A percentile compares a stretch with the other conserved stretches of the same genome.
phyloP scores from a whole-genome alignment of 2,888 invertebrate genomes.

The Aleiodes leptofemur region DNA sequence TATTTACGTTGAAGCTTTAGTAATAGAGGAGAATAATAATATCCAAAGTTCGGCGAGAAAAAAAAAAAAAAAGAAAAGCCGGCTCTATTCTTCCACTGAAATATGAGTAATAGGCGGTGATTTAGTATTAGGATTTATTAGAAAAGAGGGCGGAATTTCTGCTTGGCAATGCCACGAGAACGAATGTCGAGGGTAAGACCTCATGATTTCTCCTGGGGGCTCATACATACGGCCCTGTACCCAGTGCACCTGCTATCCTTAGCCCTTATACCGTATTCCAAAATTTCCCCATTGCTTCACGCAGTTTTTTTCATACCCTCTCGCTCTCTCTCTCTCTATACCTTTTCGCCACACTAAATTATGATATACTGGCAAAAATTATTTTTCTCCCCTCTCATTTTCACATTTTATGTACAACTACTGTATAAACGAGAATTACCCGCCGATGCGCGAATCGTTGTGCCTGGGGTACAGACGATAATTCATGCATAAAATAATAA shows the following conservation, averaged over 20 bases:
- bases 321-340: constrained; percentile 33
- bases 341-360: constrained; percentile 17
- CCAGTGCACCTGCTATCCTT: constrained; percentile 71
- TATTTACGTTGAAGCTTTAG: no score
- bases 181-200: constrained; percentile 67
- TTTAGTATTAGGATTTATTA: constrained; percentile 74
- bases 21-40: constrained; percentile 14
- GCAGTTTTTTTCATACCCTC: constrained; percentile 35
- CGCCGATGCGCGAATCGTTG: constrained; percentile 37
- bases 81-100: constrained; percentile 49
- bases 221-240: constrained; percentile 62
- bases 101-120: constrained; percentile 72
- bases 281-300: constrained; percentile 32
- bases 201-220: constrained; percentile 73
- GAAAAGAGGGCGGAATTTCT: constrained; percentile 47
- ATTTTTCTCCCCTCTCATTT: constrained; percentile 23
- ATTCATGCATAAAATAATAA: constrained; percentile 48
- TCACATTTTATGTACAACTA: neutral
- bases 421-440: constrained; percentile 34
- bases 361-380: constrained; percentile 39
- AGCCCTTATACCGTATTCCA: constrained; percentile 50
- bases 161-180: constrained; percentile 43
- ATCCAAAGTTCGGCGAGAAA: neutral
- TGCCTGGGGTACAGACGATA: constrained; percentile 21
- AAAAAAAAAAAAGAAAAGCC: neutral